Base-by-base conservation (phyloP, 2,797 vertebrate genomes). In the Sus cebifrons region DNA sequence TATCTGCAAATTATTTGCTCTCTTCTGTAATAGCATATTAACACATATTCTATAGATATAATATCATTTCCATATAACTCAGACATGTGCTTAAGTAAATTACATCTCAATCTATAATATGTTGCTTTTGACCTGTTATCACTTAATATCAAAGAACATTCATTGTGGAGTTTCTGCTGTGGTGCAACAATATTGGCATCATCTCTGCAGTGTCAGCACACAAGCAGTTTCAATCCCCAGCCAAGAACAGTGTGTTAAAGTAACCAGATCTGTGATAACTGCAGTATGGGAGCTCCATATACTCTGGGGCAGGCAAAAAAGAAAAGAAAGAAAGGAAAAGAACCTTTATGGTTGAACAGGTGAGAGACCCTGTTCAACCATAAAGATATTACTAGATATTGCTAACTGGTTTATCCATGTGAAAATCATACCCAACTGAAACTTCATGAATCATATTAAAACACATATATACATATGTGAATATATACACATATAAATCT, bases 11-110 rank as follows among this genome's bases (percentile, higher is more conserved):
- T 20, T 58, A 14, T 75, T 89, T 93, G 17, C 8, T 32, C 23
- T 86, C 32, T 75, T 17, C 20, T 84, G 0, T 44, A 74, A 78
- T 10, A 52, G 21, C 56, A 62, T 64, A 77, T 67, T 62, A 49
- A 56, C 11, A 67, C 49, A 81, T 58, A 77, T 67, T 94, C 88
- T 68, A 78, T 36, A 86, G 21, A 71, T 36, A 3, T 64, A 11
- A 16, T 36, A 40, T 64, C 71, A 0, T 12, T 93, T 82, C 7
- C 27, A 60, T 36, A 54, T 90, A n/a, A 75, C 70, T 84, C 9
- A 64, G 23, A 81, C 17, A 74, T 7, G 81, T 92, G 1, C 11
- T 91, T 85, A 91, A 54, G 4, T 93, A 95, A 86, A 79, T 56
- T 67, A 23, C 17, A 27, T 32, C 20, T 93, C 10, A 92, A 58